Evolutionary conservation across 92 coral and sea anemone genomes (phyloP).

Genomic region (Umimayanthus kanabou): DNA sequence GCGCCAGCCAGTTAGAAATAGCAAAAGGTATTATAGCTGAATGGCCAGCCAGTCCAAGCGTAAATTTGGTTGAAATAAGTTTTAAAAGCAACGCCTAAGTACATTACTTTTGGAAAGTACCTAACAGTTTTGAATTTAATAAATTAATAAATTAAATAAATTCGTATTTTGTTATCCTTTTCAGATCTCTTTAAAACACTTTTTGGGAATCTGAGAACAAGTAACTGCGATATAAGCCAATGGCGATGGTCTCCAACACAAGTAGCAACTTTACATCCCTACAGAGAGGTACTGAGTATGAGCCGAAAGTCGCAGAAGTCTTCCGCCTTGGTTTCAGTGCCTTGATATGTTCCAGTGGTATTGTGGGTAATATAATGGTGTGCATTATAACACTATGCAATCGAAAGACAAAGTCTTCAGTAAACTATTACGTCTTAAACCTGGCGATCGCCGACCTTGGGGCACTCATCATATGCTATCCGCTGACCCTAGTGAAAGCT

Average conservation of each 20-base stretch:
- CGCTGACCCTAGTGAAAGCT: constrained; percentile 76
- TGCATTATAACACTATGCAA: constrained; percentile 66
- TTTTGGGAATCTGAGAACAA: not conserved
- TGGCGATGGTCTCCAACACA: not conserved
- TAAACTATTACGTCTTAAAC: constrained; percentile 76
- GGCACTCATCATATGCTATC: constrained; percentile 75
- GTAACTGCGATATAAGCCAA: not conserved
- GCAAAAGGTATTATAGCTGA: too few relatives aligned
- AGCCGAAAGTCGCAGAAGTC: constrained; percentile 69
- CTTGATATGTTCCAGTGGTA: constrained; percentile 74
- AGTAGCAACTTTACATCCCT: constrained; percentile 13
- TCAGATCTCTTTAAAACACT: not conserved
- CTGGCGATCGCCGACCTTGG: constrained; percentile 84
- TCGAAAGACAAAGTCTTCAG: constrained; percentile 72
- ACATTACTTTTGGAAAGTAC: not conserved
- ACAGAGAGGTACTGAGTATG: constrained; percentile 23
- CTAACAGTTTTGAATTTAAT: not conserved
- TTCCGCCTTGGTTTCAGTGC: constrained; percentile 78
- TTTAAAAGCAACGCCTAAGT: too few relatives aligned
- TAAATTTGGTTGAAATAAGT: too few relatives aligned
- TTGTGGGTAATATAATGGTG: constrained; percentile 78
- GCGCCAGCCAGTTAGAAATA: too few relatives aligned
- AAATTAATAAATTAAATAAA: too few relatives aligned
- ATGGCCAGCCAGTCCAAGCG: too few relatives aligned
- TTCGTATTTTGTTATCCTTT: not conserved